Percentiles rank a stretch among this genome's conserved stretches.
phyloP scores from a whole-genome alignment of 2,113 vertebrate genomes.

The Erinaceus europaeus region DNA sequence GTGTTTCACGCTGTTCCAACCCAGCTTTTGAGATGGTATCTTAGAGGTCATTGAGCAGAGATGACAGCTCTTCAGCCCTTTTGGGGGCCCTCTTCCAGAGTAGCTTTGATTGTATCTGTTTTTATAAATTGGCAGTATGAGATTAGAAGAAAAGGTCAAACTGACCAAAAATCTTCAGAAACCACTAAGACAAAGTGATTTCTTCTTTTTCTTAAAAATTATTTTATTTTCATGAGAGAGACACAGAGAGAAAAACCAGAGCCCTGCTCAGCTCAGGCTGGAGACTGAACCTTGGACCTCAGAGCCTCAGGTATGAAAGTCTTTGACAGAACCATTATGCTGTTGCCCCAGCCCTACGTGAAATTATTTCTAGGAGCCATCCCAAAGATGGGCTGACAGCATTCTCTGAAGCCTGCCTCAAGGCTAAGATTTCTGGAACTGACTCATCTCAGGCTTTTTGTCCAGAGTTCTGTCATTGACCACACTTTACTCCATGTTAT shows the following conservation, averaged over 20 bases:
- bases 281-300: too few relatives aligned
- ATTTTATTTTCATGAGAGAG: not conserved
- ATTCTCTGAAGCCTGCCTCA: not conserved
- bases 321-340: too few relatives aligned
- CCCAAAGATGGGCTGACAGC: not conserved
- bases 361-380: constrained; percentile 35
- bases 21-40: not conserved
- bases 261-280: too few relatives aligned
- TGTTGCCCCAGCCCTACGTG: too few relatives aligned
- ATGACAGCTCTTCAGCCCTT: not conserved
- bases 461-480: too few relatives aligned
- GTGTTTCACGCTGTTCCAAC: not conserved
- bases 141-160: constrained; percentile 5
- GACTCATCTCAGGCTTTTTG: not conserved
- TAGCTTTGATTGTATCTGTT: not conserved
- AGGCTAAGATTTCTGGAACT: not conserved
- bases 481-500: too few relatives aligned
- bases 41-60: not conserved
- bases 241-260: too few relatives aligned
- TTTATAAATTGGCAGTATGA: not conserved
- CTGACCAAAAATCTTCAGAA: not conserved
- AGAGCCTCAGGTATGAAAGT: too few relatives aligned
- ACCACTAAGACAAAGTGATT: not conserved
- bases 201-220: not conserved
- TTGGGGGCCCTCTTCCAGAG: not conserved